Evolutionary conservation across 2,113 vertebrate species (phyloP).

Genomic region (Hepsetus odoe): DNA sequence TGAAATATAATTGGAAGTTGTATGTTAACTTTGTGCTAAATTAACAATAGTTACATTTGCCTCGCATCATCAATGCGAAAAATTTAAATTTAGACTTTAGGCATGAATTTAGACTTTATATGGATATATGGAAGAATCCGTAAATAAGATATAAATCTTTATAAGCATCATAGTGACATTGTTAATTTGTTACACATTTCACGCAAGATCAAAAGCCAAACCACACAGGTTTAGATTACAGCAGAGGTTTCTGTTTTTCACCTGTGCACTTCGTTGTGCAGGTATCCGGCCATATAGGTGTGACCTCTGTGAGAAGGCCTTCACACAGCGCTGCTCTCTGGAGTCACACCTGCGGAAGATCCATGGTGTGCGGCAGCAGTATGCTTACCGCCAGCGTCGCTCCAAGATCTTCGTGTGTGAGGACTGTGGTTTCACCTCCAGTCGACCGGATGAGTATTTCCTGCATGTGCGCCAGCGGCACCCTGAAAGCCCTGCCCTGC

Average conservation of each 20-base stretch:
- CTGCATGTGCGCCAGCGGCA: conserved; percentile 79
- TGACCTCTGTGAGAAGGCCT: conserved; percentile 86
- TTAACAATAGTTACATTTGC: too few relatives aligned
- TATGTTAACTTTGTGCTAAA: too few relatives aligned
- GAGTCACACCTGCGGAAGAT: conserved; percentile 89
- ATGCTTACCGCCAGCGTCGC: conserved; percentile 85
- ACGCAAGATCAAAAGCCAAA: too few relatives aligned
- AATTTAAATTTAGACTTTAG: too few relatives aligned
- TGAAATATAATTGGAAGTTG: too few relatives aligned
- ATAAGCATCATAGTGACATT: too few relatives aligned
- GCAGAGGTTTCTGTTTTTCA: conserved; percentile 16
- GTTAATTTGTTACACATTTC: too few relatives aligned
- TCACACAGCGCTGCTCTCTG: conserved; percentile 88
- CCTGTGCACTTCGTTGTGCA: conserved; percentile 52
- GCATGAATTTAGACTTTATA: too few relatives aligned
- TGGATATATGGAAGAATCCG: too few relatives aligned
- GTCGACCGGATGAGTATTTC: conserved; percentile 77
- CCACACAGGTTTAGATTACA: too few relatives aligned
- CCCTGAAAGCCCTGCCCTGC: conserved; percentile 70
- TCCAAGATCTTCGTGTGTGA: conserved; percentile 91
- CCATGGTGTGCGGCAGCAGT: conserved; percentile 82
- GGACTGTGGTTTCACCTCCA: conserved; percentile 86
- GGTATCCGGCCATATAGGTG: conserved; percentile 89
- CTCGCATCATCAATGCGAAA: too few relatives aligned
- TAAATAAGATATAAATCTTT: too few relatives aligned